Evolutionary conservation across 2,797 vertebrate species (phyloP).

Genomic region (Oryzias sinensis): DNA sequence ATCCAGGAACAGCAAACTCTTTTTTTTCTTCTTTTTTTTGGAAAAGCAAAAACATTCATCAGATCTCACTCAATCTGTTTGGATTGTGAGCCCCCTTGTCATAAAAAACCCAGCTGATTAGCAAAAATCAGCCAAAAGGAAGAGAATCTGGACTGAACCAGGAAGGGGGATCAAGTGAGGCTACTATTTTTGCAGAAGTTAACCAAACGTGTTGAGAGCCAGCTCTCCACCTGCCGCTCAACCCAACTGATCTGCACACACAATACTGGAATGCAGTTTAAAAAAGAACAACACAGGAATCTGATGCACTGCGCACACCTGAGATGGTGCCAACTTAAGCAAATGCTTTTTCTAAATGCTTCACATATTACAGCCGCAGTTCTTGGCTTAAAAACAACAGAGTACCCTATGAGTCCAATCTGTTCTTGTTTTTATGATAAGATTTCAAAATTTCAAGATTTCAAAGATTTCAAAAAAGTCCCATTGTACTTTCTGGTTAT

Average conservation of each 20-base stretch:
- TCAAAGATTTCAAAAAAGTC: too few species aligned
- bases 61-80: constrained; percentile 8
- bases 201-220: constrained; percentile 5
- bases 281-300: constrained; percentile 3
- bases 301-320: constrained; percentile 5
- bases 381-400: not conserved
- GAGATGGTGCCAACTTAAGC: not conserved
- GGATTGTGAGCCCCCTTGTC: constrained; percentile 4
- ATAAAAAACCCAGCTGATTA: constrained; percentile 10
- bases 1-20: constrained; percentile 15
- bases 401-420: too few species aligned
- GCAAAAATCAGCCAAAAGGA: constrained; percentile 5
- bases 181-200: constrained; percentile 17
- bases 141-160: not conserved
- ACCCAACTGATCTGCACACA: constrained; percentile 19
- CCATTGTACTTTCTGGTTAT: too few species aligned
- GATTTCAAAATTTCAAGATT: too few species aligned
- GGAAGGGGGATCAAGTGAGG: not conserved
- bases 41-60: constrained; percentile 7
- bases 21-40: constrained; percentile 40
- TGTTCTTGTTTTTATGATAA: too few species aligned
- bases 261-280: constrained; percentile 39
- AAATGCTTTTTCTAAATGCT: not conserved
- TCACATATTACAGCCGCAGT: not conserved
- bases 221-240: constrained; percentile 15